These are phyloP conservation scores for Threskiornis aethiopicus DNA, from an alignment of 2,797 vertebrate species.

Conservation along the genomic window DNA sequence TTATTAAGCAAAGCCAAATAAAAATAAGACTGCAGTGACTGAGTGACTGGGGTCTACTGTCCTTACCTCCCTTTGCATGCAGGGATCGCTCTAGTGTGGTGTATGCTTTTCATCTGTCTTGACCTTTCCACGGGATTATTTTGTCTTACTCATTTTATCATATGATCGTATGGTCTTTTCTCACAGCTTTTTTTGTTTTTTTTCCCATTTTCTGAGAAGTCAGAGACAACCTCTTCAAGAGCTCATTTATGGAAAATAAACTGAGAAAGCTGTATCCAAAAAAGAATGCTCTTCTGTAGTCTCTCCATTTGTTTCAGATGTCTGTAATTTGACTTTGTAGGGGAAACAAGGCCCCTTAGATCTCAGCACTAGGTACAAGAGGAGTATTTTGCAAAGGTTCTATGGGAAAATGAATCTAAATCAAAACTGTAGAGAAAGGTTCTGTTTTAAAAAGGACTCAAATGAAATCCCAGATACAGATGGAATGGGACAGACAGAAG, in stretches of 20 bases:
- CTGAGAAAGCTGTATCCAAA: neutral
- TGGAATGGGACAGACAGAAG: neutral
- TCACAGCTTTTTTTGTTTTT: neutral
- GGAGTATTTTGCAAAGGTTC: neutral
- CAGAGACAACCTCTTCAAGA: neutral
- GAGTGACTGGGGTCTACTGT: neutral
- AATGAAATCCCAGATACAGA: neutral
- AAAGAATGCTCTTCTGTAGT: neutral
- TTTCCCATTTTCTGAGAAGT: neutral
- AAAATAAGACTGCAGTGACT: neutral
- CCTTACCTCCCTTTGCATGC: neutral
- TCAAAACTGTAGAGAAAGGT: neutral
- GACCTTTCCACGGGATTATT: neutral
- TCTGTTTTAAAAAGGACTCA: neutral
- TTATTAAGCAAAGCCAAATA: neutral
- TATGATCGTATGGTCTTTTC: neutral
- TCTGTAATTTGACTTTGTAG: neutral
- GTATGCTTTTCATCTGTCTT: neutral
- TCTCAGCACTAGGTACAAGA: neutral
- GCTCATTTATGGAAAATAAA: neutral
- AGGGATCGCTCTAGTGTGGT: neutral
- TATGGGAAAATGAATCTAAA: neutral
- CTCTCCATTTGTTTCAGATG: neutral
- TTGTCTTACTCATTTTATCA: neutral
- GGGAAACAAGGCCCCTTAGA: neutral